Evolutionary conservation across 2,888 invertebrate genomes (phyloP).

Genomic region (Lissonota sp.): DNA sequence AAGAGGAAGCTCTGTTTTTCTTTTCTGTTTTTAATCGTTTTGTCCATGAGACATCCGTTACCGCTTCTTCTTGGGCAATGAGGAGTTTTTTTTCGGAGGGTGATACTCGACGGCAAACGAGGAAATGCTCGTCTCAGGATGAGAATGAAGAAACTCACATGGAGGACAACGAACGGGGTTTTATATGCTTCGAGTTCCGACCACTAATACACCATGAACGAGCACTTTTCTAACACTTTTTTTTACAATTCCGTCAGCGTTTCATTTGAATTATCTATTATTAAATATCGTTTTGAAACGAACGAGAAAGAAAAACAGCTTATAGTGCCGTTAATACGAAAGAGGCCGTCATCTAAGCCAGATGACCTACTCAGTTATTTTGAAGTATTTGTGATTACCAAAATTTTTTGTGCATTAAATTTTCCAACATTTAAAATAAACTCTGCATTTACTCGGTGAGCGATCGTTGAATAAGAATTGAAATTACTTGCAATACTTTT

Average conservation of each 20-base stretch:
- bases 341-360: no score
- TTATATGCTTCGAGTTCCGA: slow-evolving; percentile 2
- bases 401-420: no score
- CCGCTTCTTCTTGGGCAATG: no score
- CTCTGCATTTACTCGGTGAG: no score
- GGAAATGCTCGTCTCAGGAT: slow-evolving; percentile 8
- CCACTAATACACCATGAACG: slow-evolving; percentile 1
- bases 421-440: no score
- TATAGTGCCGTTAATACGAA: no score
- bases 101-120: slow-evolving; percentile 17
- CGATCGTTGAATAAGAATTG: no score
- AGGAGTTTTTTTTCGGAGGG: background rate
- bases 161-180: slow-evolving; percentile 23
- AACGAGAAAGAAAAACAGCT: background rate
- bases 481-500: no score
- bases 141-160: slow-evolving; percentile 20
- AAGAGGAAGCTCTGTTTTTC: background rate
- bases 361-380: no score
- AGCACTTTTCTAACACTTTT: slow-evolving; percentile 24
- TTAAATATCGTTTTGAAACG: slow-evolving; percentile 4
- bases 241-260: background rate
- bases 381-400: no score
- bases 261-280: background rate
- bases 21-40: background rate
- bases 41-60: no score